Conservation (phyloP, 2,113 vertebrate genomes). For the Prinia subflava region DNA sequence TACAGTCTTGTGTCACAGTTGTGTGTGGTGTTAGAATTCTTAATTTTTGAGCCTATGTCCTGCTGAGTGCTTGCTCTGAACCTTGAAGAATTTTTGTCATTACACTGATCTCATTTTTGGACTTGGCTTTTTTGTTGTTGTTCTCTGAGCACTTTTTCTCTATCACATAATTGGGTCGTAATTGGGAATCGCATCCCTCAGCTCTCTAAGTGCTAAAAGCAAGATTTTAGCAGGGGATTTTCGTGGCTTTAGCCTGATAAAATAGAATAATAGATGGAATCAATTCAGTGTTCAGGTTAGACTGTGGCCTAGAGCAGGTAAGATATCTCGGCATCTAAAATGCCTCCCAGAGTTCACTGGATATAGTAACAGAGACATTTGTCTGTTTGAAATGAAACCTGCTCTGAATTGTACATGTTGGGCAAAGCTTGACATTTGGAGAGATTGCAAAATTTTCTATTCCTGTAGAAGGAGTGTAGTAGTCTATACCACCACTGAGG, state of each 20-base stretch:
- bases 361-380: neutral
- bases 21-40: neutral
- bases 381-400: neutral
- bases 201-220: neutral
- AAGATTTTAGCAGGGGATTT: neutral
- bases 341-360: neutral
- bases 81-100: neutral
- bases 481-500: neutral
- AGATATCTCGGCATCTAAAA: neutral
- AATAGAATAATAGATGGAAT: neutral
- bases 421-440: neutral
- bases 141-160: neutral
- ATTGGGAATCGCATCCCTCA: neutral
- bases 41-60: neutral
- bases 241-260: neutral
- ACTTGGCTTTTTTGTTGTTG: neutral
- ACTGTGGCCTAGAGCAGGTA: neutral
- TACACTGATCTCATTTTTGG: fast-evolving
- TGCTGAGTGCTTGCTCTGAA: neutral
- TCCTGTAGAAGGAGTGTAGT: neutral
- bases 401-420: neutral
- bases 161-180: neutral
- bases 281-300: neutral
- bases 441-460: neutral
- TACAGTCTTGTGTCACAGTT: neutral